Evolutionary conservation across 2,888 invertebrate species (phyloP).

Genomic region (Agapetus fuscipes): DNA sequence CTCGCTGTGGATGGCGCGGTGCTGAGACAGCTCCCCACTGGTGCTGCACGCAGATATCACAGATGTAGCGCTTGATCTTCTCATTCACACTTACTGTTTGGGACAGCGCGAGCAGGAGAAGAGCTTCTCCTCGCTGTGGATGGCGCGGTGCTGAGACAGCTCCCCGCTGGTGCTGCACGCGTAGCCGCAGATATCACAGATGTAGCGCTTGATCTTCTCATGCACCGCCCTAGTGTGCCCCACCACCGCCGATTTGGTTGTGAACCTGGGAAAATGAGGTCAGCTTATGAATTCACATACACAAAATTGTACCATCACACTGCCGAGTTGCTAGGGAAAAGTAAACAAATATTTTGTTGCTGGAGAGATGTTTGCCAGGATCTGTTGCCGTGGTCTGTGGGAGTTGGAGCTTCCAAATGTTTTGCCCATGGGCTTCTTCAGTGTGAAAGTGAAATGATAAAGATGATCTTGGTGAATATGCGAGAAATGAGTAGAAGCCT

Average conservation of each 20-base stretch:
- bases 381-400: too few relatives aligned
- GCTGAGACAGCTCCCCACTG: conserved; percentile 46
- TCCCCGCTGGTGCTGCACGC: conserved; percentile 49
- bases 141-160: conserved; percentile 46
- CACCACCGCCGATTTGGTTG: conserved; percentile 42
- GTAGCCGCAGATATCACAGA: conserved; percentile 48
- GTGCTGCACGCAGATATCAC: conserved; percentile 49
- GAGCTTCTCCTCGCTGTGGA: conserved; percentile 47
- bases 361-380: too few relatives aligned
- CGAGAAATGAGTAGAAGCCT: too few relatives aligned
- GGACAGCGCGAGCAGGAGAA: conserved; percentile 42
- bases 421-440: too few relatives aligned
- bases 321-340: too few relatives aligned
- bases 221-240: conserved; percentile 47
- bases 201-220: conserved; percentile 46
- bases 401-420: too few relatives aligned
- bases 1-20: conserved; percentile 48
- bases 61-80: conserved; percentile 47
- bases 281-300: too few relatives aligned
- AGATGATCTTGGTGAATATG: too few relatives aligned
- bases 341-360: too few relatives aligned
- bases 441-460: too few relatives aligned
- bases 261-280: conserved; percentile 36
- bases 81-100: conserved; percentile 46
- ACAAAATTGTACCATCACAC: too few relatives aligned